Evolutionary conservation across 2,113 vertebrate species (phyloP), one percentile per base, ranked within the genome.

Genomic region (Sinocyclocheilus grahami): DNA sequence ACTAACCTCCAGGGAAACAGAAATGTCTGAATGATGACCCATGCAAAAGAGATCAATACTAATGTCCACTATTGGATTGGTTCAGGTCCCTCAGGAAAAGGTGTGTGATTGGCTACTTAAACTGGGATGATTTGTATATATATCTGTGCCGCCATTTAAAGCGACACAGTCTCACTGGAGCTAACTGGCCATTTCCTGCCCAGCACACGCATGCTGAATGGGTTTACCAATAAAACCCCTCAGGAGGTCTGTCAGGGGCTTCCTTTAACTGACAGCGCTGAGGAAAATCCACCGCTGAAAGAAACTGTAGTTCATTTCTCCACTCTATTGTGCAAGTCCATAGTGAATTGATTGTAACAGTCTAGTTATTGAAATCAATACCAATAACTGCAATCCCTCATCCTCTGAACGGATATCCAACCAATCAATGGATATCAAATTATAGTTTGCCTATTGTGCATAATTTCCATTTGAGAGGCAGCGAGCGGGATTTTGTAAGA

Each of bases 351-450:
- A 95, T 91, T 94, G 92, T 91, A 95, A 93, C 91, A 93, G 93
- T 90, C 93, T 94, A 92, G 94, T 96, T 95, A 95, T 96, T 95
- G 91, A 95, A 95, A 95, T 95, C 95, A 95, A 95, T 96, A 94
- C 92, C 93, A 95, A 96, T 95, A 94, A 94, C 93, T 93, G 89
- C 92, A 93, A 94, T 94, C 92, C 87, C 90, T 94, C 92, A 93
- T 94, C 92, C 93, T 95, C 87, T 92, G 89, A 93, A 92, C 88
- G 90, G 87, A 90, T 94, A 91, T 92, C 90, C 88, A 94, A 87
- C 91, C 91, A 92, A 94, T 95, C 95, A 92, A 93, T 95, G 90
- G 85, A 92, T 94, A 94, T 94, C 89, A 94, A 94, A 95, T 96
- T 93, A 94, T 85, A 89, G 46, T 88, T 92, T 89, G 90, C 93